phyloP scores from a whole-genome alignment of 2,888 invertebrate genomes.

The Pristionchus japonicus region DNA sequence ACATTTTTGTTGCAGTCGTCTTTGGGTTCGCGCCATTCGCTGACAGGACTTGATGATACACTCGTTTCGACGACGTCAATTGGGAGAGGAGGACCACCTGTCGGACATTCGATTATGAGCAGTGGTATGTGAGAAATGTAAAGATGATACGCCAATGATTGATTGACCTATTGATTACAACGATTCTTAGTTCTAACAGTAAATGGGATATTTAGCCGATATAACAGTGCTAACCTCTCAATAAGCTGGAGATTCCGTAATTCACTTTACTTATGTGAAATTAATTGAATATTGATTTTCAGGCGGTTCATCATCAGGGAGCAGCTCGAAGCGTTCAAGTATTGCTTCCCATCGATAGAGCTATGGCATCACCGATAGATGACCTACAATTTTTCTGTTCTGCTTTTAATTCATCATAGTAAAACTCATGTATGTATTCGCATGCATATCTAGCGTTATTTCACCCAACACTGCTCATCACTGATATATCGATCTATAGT shows the following conservation, averaged over 20 bases:
- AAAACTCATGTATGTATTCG: background rate
- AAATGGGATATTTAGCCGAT: too few species aligned
- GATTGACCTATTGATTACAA: too few species aligned
- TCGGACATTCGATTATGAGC: constrained; percentile 1
- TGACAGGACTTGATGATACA: background rate
- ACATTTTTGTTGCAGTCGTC: constrained; percentile 7
- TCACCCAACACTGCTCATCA: background rate
- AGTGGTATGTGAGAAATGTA: background rate
- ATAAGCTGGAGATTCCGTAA: too few species aligned
- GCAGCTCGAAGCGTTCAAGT: constrained; percentile 11
- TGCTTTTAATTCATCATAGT: background rate
- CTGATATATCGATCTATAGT: background rate
- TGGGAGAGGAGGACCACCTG: constrained; percentile 9
- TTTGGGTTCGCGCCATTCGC: background rate
- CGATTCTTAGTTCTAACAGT: too few species aligned
- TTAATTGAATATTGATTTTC: background rate
- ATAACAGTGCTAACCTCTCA: too few species aligned
- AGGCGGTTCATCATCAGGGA: background rate
- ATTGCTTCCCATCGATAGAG: constrained; percentile 32
- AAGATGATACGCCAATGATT: too few species aligned
- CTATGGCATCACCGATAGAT: background rate
- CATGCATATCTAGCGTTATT: background rate
- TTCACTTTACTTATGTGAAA: too few species aligned
- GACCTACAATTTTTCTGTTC: background rate
- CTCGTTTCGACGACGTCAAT: background rate